These are phyloP conservation scores for Pseudopodoces humilis DNA, from an alignment of 2,113 vertebrate genomes.

Conservation along the genomic window DNA sequence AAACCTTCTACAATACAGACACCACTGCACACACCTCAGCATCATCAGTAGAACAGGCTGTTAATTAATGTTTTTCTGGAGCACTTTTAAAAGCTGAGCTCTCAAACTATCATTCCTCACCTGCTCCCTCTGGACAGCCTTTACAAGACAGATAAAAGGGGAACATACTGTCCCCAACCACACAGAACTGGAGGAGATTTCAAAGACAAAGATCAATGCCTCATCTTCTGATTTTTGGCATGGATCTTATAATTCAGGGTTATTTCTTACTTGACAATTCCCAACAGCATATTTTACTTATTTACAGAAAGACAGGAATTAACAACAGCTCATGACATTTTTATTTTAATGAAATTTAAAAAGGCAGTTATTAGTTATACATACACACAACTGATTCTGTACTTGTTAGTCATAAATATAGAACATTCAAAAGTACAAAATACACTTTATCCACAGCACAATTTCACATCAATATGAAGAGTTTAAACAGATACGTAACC, in stretches of 20 bases:
- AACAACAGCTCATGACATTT: slow-evolving; percentile 67
- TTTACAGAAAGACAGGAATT: neutral
- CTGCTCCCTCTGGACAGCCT: neutral
- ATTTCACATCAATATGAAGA: slow-evolving; percentile 73
- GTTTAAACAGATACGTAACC: slow-evolving; percentile 57
- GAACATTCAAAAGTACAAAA: slow-evolving; percentile 78
- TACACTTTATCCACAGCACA: slow-evolving; percentile 76
- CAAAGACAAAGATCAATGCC: neutral
- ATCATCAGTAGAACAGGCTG: neutral
- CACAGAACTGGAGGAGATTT: neutral
- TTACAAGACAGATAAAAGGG: neutral
- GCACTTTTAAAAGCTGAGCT: neutral
- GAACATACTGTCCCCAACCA: neutral
- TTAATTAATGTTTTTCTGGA: neutral
- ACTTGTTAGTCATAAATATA: slow-evolving; percentile 78
- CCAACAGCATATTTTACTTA: neutral
- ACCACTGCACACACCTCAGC: neutral
- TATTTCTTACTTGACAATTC: neutral
- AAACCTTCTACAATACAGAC: neutral
- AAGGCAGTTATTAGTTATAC: slow-evolving; percentile 79
- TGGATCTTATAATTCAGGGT: neutral
- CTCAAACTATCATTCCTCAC: neutral
- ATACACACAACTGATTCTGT: slow-evolving; percentile 73
- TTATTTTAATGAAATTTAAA: slow-evolving; percentile 80
- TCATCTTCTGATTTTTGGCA: neutral